Evolutionary conservation across 2,888 invertebrate genomes (phyloP).

Genomic region (Brenthis daphne): DNA sequence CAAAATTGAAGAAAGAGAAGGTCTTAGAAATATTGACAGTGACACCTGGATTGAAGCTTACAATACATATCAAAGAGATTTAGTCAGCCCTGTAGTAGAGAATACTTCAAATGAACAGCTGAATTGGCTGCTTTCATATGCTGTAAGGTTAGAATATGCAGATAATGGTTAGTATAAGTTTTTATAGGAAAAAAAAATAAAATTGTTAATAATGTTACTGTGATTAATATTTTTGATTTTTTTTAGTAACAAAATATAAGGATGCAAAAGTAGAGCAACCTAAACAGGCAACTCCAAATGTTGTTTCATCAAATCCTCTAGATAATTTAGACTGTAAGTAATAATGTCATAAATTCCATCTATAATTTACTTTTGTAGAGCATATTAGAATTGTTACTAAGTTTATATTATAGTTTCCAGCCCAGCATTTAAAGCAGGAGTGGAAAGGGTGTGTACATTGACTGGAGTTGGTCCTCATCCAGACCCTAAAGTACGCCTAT

Average conservation of each 20-base stretch:
- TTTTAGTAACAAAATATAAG: conserved; percentile 87
- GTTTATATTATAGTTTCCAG: conserved; percentile 85
- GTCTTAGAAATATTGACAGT: conserved; percentile 85
- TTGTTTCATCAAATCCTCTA: conserved; percentile 90
- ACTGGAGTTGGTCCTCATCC: conserved; percentile 72
- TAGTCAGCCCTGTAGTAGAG: conserved; percentile 86
- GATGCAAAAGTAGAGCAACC: conserved; percentile 84
- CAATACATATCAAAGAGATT: conserved; percentile 87
- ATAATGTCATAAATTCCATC: not conserved
- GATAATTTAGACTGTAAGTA: conserved; percentile 93
- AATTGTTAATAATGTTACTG: not conserved
- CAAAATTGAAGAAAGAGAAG: conserved; percentile 89
- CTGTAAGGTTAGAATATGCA: conserved; percentile 91
- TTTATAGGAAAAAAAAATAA: too few species aligned
- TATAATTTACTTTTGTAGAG: not conserved
- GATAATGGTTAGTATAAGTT: conserved; percentile 84
- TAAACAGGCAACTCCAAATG: conserved; percentile 85
- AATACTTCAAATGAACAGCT: conserved; percentile 85
- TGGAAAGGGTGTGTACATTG: conserved; percentile 88
- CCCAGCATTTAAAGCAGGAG: conserved; percentile 91
- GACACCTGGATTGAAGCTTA: conserved; percentile 88
- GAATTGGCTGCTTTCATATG: conserved; percentile 93
- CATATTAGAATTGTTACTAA: not conserved
- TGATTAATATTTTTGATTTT: conserved; percentile 25
- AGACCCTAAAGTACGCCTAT: conserved; percentile 67